Percentiles rank a stretch among this genome's conserved stretches.
phyloP scores from a whole-genome alignment of 2,113 vertebrate species.

The Ifrita kowaldi region DNA sequence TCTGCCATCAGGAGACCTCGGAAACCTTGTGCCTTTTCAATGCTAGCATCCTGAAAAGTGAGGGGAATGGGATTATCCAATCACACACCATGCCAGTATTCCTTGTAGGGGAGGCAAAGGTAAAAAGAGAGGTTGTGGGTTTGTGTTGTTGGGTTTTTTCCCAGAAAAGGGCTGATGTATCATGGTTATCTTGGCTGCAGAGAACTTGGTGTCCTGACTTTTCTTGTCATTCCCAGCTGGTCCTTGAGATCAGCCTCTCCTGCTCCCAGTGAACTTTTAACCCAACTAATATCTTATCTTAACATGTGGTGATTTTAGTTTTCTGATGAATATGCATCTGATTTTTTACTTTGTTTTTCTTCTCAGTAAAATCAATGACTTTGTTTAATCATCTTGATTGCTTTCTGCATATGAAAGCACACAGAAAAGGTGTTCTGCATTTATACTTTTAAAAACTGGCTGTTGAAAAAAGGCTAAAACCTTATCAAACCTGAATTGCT shows the following conservation, averaged over 20 bases:
- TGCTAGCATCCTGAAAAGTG: not conserved
- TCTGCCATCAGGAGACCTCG: not conserved
- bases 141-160: not conserved
- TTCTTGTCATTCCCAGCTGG: not conserved
- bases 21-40: not conserved
- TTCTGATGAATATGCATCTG: not conserved
- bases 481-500: not conserved
- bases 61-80: not conserved
- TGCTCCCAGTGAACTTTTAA: not conserved
- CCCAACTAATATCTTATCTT: not conserved
- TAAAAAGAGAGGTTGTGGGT: not conserved
- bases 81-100: not conserved
- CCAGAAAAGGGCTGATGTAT: rapidly evolving
- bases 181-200: not conserved
- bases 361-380: not conserved
- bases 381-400: not conserved
- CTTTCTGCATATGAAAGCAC: not conserved
- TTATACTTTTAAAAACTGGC: not conserved
- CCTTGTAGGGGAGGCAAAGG: not conserved
- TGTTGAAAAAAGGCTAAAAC: not conserved
- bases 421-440: not conserved
- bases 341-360: not conserved
- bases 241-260: not conserved
- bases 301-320: not conserved
- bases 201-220: not conserved